Base-by-base conservation (phyloP, 2,888 invertebrate genomes). In the Ectropis crepuscularia region DNA sequence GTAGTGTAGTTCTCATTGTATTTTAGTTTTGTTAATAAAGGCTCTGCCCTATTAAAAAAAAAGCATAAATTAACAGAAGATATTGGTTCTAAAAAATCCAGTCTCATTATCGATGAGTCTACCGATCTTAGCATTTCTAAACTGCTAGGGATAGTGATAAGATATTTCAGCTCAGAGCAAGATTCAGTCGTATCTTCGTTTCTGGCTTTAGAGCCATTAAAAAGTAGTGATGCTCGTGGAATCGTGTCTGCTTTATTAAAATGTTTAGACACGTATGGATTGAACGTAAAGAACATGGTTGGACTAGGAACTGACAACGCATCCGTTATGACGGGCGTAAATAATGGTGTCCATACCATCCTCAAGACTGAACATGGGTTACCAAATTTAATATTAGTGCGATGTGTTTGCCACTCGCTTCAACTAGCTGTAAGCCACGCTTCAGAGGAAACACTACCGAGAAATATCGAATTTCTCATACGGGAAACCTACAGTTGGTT, bases 251-350 rank as follows among this genome's bases (percentile, higher is more conserved):
- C 63, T 9, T 54, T 75, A 38, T 45, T 72, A 47, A 67, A 49
- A 11, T 70, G 65, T 57, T 49, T 77, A 42, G 10, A 62, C 46
- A 11, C 47, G 42, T 38, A 67, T 50, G 53, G 57, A 39, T 16
- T 75, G 37, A n/a, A 41, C 11, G 58, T 68, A 41, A 43, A 70
- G 65, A 73, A 75, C 48, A 54, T 80, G 57, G 57, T 77, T 54
- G 80, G 76, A 6, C 72, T 80, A 8, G 80, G 78, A 6, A 75
- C 76, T 0, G 80, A 81, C 48, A 82, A 82, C 69, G 82, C 82
- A 5, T 68, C 77, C 9, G 78, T 79, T 5, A 79, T 82, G 81
- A 77, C 74, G 16, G 79, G 81, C 0, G 36, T 62, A 5, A 71
- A 78, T 58, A 77, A 78, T 54, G 68, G 80, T 8, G 78, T 82